These are phyloP conservation scores for Eilema griseolum DNA, from an alignment of 2,888 invertebrate species.

Conservation along the genomic window DNA sequence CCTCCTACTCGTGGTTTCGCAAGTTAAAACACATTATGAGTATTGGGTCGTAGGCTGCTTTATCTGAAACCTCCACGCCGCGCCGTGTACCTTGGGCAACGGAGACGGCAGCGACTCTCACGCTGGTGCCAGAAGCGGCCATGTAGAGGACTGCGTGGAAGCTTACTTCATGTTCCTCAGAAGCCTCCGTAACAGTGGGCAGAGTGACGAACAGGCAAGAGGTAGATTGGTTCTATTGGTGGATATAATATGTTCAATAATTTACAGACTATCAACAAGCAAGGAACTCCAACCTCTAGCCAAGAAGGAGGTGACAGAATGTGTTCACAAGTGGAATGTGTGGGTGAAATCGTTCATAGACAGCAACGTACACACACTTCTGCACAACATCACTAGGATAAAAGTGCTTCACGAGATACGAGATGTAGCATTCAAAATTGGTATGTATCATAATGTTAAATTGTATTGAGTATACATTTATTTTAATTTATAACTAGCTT, in stretches of 20 bases:
- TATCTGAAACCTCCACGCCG: too few species aligned
- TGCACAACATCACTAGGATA: conserved; percentile 89
- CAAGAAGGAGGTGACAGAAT: conserved; percentile 71
- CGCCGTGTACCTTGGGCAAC: too few species aligned
- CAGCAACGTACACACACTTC: conserved; percentile 87
- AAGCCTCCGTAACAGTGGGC: too few species aligned
- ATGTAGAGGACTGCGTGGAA: too few species aligned
- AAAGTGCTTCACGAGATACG: conserved; percentile 91
- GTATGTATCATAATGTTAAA: conserved; percentile 62
- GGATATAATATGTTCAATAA: background rate
- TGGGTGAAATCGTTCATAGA: conserved; percentile 87
- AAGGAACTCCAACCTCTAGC: conserved; percentile 69
- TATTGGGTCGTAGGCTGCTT: too few species aligned
- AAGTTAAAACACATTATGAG: background rate
- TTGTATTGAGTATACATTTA: too few species aligned
- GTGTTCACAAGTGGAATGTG: conserved; percentile 88
- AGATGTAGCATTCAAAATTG: conserved; percentile 89
- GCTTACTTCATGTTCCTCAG: too few species aligned
- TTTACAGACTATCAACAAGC: conserved; percentile 70
- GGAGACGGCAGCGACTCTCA: too few species aligned
- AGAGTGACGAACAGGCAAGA: too few species aligned
- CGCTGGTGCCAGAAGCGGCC: too few species aligned
- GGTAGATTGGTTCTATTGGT: too few species aligned
- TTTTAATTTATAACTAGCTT: too few species aligned
- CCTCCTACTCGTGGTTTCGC: background rate